A percentile compares a stretch with the other conserved stretches of the same genome.
phyloP scores from a whole-genome alignment of 2,888 invertebrate genomes.

The Philopedon plagiatum region DNA sequence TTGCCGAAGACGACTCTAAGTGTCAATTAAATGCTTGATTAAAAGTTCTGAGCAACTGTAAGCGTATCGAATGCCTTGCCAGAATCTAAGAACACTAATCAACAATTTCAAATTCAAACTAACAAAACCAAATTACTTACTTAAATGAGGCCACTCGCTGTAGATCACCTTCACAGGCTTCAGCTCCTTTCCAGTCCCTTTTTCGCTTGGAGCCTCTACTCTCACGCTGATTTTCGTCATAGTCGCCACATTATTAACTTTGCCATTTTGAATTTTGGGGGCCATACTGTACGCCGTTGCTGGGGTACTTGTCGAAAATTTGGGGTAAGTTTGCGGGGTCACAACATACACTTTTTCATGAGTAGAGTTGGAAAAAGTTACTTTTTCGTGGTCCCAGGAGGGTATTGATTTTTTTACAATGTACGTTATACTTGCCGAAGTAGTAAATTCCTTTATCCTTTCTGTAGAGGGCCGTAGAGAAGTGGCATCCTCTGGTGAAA shows the following conservation, averaged over 20 bases:
- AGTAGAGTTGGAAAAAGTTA: conserved; percentile 82
- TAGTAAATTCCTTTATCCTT: conserved; percentile 31
- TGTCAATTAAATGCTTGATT: no score
- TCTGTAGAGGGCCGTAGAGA: conserved; percentile 2
- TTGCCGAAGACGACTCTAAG: no score
- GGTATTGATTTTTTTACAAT: conserved; percentile 56
- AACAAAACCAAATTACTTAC: conserved; percentile 61
- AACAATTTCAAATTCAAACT: no score
- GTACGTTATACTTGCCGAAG: conserved; percentile 43
- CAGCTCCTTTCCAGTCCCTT: conserved; percentile 50
- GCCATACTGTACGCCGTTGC: conserved; percentile 62
- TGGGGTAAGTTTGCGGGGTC: conserved; percentile 78
- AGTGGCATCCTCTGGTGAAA: conserved; percentile 36
- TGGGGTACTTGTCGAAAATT: conserved; percentile 55
- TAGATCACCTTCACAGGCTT: conserved; percentile 64
- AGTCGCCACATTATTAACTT: conserved; percentile 50
- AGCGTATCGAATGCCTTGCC: no score
- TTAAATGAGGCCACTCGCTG: conserved; percentile 69
- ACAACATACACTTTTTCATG: conserved; percentile 88
- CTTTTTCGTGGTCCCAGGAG: conserved; percentile 78
- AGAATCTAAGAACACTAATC: no score
- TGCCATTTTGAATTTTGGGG: conserved; percentile 63
- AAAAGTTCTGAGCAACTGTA: no score
- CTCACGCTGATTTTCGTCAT: conserved; percentile 59
- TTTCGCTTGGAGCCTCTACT: conserved; percentile 54